Percentiles rank a stretch among this genome's conserved stretches.
Evolutionary conservation across 2,113 vertebrate species (phyloP).

Genomic region (Eidolon helvum): DNA sequence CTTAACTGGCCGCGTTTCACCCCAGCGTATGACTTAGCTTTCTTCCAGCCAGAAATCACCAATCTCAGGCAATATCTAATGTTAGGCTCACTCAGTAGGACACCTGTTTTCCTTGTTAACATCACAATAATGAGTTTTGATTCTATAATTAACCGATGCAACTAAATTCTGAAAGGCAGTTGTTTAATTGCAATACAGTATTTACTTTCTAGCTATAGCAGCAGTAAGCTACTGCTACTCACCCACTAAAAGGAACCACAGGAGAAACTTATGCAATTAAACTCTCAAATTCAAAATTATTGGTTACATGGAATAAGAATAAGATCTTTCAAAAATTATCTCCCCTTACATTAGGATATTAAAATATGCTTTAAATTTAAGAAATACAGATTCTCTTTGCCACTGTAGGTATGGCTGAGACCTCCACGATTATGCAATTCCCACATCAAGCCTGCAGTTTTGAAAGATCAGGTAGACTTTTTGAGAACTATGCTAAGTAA

Average conservation of each 20-base stretch:
- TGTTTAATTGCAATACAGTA: neutral
- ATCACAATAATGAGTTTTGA: neutral
- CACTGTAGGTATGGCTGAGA: neutral
- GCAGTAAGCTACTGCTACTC: neutral
- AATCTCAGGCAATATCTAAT: neutral
- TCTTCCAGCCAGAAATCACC: neutral
- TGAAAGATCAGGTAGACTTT: neutral
- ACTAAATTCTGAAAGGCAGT: neutral
- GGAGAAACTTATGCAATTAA: neutral
- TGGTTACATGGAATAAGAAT: neutral
- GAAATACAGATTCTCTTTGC: neutral
- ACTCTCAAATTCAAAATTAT: neutral
- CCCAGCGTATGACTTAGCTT: neutral
- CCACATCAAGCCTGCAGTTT: neutral
- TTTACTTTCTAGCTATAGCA: neutral
- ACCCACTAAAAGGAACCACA: neutral
- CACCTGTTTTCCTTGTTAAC: neutral
- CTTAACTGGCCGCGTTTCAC: neutral
- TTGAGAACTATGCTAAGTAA: neutral
- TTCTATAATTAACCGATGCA: neutral
- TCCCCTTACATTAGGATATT: neutral
- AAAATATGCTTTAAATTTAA: neutral
- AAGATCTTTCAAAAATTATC: neutral
- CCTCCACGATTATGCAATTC: neutral
- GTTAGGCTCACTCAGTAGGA: neutral